Conservation (phyloP, 2,113 vertebrate species). For the Stegostoma tigrinum region DNA sequence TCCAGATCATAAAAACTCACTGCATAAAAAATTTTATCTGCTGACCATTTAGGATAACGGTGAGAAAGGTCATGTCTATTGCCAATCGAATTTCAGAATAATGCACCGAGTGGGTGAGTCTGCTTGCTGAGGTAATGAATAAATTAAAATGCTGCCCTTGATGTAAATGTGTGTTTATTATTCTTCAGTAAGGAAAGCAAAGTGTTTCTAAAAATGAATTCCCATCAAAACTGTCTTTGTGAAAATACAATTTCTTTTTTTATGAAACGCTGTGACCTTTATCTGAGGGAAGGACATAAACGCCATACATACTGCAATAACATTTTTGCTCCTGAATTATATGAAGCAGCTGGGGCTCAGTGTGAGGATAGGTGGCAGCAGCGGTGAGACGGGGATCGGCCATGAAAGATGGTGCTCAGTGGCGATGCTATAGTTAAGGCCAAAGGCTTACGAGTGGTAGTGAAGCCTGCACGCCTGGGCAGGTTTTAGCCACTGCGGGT, state of each 20-base stretch:
- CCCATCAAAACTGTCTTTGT: neutral
- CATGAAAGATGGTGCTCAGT: too few species aligned
- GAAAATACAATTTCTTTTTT: neutral
- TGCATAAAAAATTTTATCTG: neutral
- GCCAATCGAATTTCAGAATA: neutral
- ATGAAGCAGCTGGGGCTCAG: neutral
- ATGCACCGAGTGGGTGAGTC: neutral
- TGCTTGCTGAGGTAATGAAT: neutral
- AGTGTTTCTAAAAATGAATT: constrained; percentile 17
- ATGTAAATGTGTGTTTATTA: neutral
- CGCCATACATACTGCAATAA: neutral
- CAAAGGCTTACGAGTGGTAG: too few species aligned
- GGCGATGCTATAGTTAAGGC: too few species aligned
- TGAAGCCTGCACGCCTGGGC: too few species aligned
- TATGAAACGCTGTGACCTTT: neutral
- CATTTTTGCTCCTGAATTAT: neutral
- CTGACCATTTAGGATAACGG: neutral
- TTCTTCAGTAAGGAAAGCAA: neutral
- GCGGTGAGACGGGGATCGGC: too few species aligned
- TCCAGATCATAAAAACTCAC: neutral
- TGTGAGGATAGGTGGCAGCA: too few species aligned
- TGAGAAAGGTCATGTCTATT: neutral
- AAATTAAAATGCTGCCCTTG: neutral
- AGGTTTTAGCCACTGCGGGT: too few species aligned
- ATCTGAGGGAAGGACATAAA: neutral